Evolutionary conservation across 2,113 vertebrate species (phyloP).

Genomic region (Camarhynchus parvulus): DNA sequence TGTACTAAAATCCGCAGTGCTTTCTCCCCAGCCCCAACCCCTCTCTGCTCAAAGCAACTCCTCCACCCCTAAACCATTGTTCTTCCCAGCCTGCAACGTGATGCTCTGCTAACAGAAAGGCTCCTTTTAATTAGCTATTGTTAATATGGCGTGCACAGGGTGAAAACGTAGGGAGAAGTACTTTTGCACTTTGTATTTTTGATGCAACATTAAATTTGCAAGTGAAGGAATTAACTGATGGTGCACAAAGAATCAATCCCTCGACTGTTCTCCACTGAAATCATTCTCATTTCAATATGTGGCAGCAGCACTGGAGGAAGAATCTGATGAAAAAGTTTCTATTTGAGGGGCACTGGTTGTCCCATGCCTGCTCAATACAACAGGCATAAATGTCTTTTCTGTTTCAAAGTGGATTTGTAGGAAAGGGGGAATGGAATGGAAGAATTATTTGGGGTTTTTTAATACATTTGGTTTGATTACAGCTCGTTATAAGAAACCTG

Average conservation of each 20-base stretch:
- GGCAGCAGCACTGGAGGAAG: neutral
- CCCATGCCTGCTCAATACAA: neutral
- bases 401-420: neutral
- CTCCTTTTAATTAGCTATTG: constrained; percentile 43
- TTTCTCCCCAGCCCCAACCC: neutral
- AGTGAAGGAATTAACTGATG: neutral
- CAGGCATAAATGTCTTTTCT: neutral
- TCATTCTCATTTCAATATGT: neutral
- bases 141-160: neutral
- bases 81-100: constrained; percentile 13
- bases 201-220: neutral
- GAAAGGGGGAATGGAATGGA: neutral
- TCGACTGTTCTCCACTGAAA: neutral
- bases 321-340: neutral
- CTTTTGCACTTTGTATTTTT: neutral
- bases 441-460: neutral
- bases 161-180: neutral
- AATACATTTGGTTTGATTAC: neutral
- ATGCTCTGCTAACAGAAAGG: neutral
- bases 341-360: neutral
- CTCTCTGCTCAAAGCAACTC: constrained; percentile 11
- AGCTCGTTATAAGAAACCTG: neutral
- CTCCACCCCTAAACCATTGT: constrained; percentile 36
- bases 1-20: constrained; percentile 67
- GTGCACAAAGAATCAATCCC: neutral